Percentiles rank a stretch among this genome's conserved stretches.
These are phyloP conservation scores for Pocillopora meandrina DNA, from an alignment of 92 coral and sea anemone genomes.

Conservation along the genomic window DNA sequence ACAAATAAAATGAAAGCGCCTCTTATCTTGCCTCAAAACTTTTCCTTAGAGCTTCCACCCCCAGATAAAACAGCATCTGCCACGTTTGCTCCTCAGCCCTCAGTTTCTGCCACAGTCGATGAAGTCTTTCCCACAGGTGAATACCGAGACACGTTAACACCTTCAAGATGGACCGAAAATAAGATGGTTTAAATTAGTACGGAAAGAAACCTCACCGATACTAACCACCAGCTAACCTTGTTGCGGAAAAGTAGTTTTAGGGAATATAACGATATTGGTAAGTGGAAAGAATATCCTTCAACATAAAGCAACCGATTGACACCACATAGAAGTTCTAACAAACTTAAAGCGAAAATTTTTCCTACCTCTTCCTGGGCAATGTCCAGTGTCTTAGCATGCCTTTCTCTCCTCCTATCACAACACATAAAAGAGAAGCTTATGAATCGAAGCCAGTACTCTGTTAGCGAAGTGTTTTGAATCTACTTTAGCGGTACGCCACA, in stretches of 20 bases:
- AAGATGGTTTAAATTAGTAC: background rate
- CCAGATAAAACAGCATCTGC: conserved; percentile 98
- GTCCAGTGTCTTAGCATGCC: conserved; percentile 99
- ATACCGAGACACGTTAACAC: conserved; percentile 98
- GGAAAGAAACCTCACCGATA: background rate
- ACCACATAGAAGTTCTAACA: background rate
- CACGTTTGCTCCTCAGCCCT: conserved; percentile 97
- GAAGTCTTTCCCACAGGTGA: conserved; percentile 96
- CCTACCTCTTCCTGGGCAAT: conserved; percentile 98
- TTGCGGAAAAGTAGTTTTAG: background rate
- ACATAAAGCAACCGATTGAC: background rate
- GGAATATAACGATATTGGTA: background rate
- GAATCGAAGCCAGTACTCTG: background rate
- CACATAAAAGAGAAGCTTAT: background rate
- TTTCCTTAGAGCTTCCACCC: conserved; percentile 90
- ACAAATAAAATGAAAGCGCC: too few species aligned
- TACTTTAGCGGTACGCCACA: too few species aligned
- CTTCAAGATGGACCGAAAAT: conserved; percentile 23
- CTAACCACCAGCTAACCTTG: background rate
- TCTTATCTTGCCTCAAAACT: conserved; percentile 82
- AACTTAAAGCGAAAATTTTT: too few species aligned
- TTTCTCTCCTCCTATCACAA: conserved; percentile 84
- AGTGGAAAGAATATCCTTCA: background rate
- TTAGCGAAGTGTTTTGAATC: too few species aligned
- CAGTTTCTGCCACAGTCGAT: conserved; percentile 96